These are phyloP conservation scores for Caenorhabditis sp. DNA, from an alignment of 2,888 invertebrate genomes.

Conservation along the genomic window DNA sequence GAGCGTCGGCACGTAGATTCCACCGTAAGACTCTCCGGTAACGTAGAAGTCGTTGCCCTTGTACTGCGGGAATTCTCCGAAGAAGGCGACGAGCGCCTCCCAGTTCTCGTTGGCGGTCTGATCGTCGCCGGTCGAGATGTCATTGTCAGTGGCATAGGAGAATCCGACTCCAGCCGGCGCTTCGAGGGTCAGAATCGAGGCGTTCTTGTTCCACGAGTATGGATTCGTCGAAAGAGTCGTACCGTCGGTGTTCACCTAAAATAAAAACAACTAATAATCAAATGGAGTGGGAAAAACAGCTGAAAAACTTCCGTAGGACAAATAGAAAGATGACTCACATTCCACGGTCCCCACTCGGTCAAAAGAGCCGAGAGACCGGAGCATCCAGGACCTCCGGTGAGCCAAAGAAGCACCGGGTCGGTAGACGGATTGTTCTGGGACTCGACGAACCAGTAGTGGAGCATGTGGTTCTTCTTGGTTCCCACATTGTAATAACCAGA, in stretches of 20 bases:
- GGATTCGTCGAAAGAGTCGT: slow-evolving; percentile 69
- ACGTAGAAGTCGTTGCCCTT: slow-evolving; percentile 80
- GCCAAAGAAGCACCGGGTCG: slow-evolving; percentile 69
- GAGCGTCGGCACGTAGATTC: slow-evolving; percentile 81
- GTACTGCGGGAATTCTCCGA: slow-evolving; percentile 80
- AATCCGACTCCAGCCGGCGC: slow-evolving; percentile 82
- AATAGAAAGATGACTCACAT: slow-evolving; percentile 36
- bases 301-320: slow-evolving; percentile 1
- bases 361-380: slow-evolving; percentile 80
- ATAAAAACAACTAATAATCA: not conserved
- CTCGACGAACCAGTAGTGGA: slow-evolving; percentile 80
- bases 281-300: not conserved
- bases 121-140: slow-evolving; percentile 74
- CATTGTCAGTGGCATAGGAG: slow-evolving; percentile 80
- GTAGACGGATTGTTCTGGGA: slow-evolving; percentile 65
- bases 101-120: slow-evolving; percentile 80
- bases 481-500: slow-evolving; percentile 80
- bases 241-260: slow-evolving; percentile 70
- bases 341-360: slow-evolving; percentile 80
- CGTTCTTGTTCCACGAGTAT: slow-evolving; percentile 77
- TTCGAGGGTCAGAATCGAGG: slow-evolving; percentile 81
- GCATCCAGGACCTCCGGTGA: slow-evolving; percentile 80
- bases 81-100: slow-evolving; percentile 80
- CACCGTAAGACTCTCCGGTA: slow-evolving; percentile 81
- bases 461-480: slow-evolving; percentile 77